Percentiles rank a stretch among this genome's conserved stretches.
Evolutionary conservation across 2,113 vertebrate genomes (phyloP).

Genomic region (Percina caprodes): DNA sequence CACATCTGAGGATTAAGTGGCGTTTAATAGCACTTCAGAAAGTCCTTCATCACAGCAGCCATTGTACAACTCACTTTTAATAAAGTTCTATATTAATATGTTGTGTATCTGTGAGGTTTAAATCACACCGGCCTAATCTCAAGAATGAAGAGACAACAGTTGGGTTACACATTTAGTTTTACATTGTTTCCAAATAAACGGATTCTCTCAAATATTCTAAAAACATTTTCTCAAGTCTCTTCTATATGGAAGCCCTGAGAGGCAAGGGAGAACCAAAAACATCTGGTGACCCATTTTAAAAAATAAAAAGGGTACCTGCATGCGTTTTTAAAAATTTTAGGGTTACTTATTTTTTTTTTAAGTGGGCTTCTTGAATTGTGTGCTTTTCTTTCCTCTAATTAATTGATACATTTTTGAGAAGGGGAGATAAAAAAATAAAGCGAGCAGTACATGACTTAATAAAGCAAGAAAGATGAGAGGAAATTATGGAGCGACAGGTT

Average conservation of each 20-base stretch:
- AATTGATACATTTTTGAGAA: background rate
- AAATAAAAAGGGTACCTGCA: background rate
- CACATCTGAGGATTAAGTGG: background rate
- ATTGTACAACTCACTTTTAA: background rate
- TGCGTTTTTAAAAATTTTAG: background rate
- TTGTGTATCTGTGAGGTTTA: slow-evolving; percentile 30
- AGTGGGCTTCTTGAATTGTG: background rate
- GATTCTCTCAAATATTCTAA: background rate
- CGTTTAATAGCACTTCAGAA: slow-evolving; percentile 33
- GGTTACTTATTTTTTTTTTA: background rate
- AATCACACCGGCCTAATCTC: slow-evolving; percentile 27
- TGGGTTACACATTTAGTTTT: slow-evolving; percentile 9
- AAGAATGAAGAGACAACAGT: background rate
- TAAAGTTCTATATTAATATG: background rate
- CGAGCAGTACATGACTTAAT: background rate
- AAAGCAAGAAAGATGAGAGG: background rate
- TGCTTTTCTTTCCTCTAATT: background rate
- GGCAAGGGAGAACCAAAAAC: too few relatives aligned
- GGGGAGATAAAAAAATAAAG: background rate
- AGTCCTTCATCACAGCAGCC: slow-evolving; percentile 13
- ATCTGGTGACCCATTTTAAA: too few relatives aligned
- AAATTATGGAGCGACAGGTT: background rate
- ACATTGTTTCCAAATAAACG: slow-evolving; percentile 35
- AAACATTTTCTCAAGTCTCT: background rate
- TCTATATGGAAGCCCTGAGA: too few relatives aligned